Base-by-base conservation (phyloP, 1,140 invertebrate species). In the Drosophila lowei region DNA sequence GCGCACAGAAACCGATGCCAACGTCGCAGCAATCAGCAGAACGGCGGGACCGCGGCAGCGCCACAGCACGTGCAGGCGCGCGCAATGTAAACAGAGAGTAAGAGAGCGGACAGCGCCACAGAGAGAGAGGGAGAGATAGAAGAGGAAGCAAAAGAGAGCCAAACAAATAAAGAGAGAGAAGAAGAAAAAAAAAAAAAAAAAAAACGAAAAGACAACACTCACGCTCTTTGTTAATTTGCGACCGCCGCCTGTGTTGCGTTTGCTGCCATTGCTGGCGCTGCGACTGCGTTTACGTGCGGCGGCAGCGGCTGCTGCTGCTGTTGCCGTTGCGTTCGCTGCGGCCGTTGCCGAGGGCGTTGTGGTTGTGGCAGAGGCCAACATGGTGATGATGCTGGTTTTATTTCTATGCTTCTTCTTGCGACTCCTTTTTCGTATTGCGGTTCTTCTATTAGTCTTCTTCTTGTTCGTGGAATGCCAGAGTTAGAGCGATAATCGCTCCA, bases 141-240 rank as follows among this genome's bases (percentile, higher is more conserved):
- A 38, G 54, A 70, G 53, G 50, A 47, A 38, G 16, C 50, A 8
- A 15, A 30, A 30, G 23, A 70, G 23, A 41, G 13, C 30, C 41
- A 25, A 11, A 48, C 13, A 50, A 34, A 72, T 34, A 54, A 41
- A 60, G 38, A 66, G 38, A 55, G 9, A 9, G 23, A n/a, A n/a
- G 11, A 3, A 1, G 49, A 56, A 23, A 1, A 55, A 52, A 23
- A 2, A 3, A 0, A 49, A 65, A 48, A 48, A 46, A 54, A 48
- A 34, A 43, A 47, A 50, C 47, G 55, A 60, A 61, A 23, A 77
- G 68, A 54, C 42, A 77, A 85, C 38, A 88, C 83, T 88, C 83
- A 88, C 83, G 75, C 83, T 88, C 83, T 88, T 88, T 41, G 78
- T 83, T 72, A 88, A 70, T 67, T 83, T 88, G 66, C 83, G 83